A percentile compares a stretch with the other conserved stretches of the same genome.
These are phyloP conservation scores for Rhinichthys osculus DNA, from an alignment of 2,797 vertebrate genomes.

Conservation along the genomic window DNA sequence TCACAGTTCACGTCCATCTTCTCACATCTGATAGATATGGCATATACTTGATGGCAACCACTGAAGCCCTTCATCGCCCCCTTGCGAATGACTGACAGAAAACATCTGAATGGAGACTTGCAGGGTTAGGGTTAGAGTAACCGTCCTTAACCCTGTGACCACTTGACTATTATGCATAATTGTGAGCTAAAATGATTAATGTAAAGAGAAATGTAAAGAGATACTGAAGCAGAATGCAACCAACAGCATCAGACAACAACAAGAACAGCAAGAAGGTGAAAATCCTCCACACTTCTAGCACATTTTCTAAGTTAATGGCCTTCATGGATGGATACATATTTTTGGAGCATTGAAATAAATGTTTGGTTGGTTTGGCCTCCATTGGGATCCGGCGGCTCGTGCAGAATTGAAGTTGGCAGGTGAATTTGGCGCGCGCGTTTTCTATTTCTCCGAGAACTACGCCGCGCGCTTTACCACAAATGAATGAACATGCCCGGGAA, in stretches of 20 bases:
- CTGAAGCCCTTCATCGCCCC: constrained; percentile 78
- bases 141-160: background rate
- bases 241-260: background rate
- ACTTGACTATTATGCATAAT: background rate
- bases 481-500: constrained; percentile 78
- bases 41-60: constrained; percentile 41
- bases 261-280: background rate
- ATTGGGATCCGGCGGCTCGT: constrained; percentile 52
- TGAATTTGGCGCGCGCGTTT: constrained; percentile 73
- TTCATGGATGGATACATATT: constrained; percentile 21
- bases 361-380: constrained; percentile 58
- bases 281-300: background rate
- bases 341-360: constrained; percentile 46
- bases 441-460: constrained; percentile 72
- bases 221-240: background rate
- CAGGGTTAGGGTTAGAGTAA: too few relatives aligned
- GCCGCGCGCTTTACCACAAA: constrained; percentile 71
- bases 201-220: background rate
- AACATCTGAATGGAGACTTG: background rate
- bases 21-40: background rate
- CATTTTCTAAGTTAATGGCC: constrained; percentile 20
- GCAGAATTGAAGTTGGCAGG: constrained; percentile 81
- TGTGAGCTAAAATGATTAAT: background rate
- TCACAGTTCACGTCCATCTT: constrained; percentile 3
- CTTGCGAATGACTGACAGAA: constrained; percentile 67